Evolutionary conservation across 2,888 invertebrate species (phyloP).

Genomic region (Meliscaeva auricollis): DNA sequence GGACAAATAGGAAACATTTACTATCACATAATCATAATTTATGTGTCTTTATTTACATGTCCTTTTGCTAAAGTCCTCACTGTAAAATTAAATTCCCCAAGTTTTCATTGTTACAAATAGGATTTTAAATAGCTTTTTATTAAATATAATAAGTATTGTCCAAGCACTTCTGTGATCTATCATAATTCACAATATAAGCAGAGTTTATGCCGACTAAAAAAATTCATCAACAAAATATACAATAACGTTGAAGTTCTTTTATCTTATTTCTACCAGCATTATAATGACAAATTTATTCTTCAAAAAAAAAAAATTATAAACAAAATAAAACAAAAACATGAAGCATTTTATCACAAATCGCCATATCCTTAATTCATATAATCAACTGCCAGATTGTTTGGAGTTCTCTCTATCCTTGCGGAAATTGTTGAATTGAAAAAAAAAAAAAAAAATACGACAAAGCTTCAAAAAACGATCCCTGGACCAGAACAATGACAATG

Average conservation of each 20-base stretch:
- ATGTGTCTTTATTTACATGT: neutral
- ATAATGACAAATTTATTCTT: conserved; percentile 43
- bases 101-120: conserved; percentile 47
- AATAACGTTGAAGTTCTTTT: conserved; percentile 25
- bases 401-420: conserved; percentile 65
- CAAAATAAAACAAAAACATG: conserved; percentile 15
- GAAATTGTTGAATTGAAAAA: conserved; percentile 42
- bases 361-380: conserved; percentile 70
- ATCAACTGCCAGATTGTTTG: conserved; percentile 70
- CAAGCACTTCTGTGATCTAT: neutral
- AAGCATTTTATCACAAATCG: conserved; percentile 68
- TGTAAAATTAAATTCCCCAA: conserved; percentile 44
- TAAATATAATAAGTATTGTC: conserved; percentile 37
- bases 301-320: neutral
- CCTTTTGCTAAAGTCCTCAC: neutral
- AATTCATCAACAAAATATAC: conserved; percentile 36
- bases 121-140: conserved; percentile 55
- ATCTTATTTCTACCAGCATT: conserved; percentile 58
- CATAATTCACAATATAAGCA: neutral
- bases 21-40: neutral
- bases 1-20: too few relatives aligned
- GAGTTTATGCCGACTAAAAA: conserved; percentile 26
- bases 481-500: conserved; percentile 6
- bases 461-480: conserved; percentile 8
- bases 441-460: conserved; percentile 37